A percentile compares a stretch with the other conserved stretches of the same genome.
Evolutionary conservation across 2,888 invertebrate genomes (phyloP).

Genomic region (Apocheima hispidaria): DNA sequence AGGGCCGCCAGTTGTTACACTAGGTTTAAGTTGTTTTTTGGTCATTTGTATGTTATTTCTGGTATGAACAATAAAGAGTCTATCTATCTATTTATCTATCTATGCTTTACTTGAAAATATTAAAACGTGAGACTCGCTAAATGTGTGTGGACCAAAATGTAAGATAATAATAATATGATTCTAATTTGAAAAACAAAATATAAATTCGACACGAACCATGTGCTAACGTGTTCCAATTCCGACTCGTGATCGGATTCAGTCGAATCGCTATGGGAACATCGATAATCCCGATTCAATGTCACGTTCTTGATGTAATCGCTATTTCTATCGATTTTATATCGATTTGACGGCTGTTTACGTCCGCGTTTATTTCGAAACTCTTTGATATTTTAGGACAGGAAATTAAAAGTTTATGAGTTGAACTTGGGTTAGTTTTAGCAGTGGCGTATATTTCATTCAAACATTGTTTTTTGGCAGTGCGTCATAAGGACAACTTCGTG

Average conservation of each 20-base stretch:
- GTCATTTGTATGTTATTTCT: too few relatives aligned
- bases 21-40: too few relatives aligned
- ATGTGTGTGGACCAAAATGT: too few relatives aligned
- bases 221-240: conserved; percentile 35
- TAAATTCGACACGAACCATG: conserved; percentile 8
- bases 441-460: conserved; percentile 16
- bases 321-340: conserved; percentile 46
- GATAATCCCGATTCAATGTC: conserved; percentile 45
- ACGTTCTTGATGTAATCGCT: conserved; percentile 46
- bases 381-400: conserved; percentile 35
- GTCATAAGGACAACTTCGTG: too few relatives aligned
- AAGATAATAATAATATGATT: too few relatives aligned
- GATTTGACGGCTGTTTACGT: conserved; percentile 43
- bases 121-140: too few relatives aligned
- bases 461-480: too few relatives aligned
- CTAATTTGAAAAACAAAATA: neutral
- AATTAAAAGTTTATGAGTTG: conserved; percentile 36
- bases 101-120: too few relatives aligned
- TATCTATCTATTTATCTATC: too few relatives aligned
- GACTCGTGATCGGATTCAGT: conserved; percentile 39
- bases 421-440: conserved; percentile 26
- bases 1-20: too few relatives aligned
- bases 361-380: conserved; percentile 33
- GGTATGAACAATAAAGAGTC: too few relatives aligned
- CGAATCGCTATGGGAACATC: conserved; percentile 39